Percentiles rank a stretch among this genome's conserved stretches.
Evolutionary conservation across 2,113 vertebrate species (phyloP).

Genomic region (Bungarus multicinctus): DNA sequence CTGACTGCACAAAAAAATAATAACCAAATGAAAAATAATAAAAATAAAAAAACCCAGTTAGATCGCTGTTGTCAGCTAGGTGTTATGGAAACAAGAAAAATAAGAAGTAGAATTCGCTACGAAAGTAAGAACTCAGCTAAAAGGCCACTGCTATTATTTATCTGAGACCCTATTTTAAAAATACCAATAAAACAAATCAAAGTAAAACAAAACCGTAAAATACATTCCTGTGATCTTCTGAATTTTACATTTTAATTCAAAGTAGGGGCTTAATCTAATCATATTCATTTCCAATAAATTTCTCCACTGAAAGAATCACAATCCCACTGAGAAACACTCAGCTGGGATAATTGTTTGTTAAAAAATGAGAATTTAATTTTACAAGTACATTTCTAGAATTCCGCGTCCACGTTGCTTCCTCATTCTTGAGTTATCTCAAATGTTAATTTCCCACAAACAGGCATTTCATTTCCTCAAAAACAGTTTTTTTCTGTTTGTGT

Average conservation of each 20-base stretch:
- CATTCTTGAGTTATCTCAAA: slow-evolving; percentile 37
- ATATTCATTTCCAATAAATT: slow-evolving; percentile 47
- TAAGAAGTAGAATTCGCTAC: background rate
- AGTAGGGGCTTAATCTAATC: slow-evolving; percentile 36
- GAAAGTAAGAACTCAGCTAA: background rate
- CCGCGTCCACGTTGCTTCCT: slow-evolving; percentile 25
- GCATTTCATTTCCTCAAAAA: slow-evolving; percentile 43
- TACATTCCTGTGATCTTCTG: slow-evolving; percentile 35
- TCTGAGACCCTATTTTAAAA: background rate
- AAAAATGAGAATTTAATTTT: slow-evolving; percentile 56
- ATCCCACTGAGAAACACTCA: slow-evolving; percentile 19
- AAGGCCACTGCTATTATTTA: background rate
- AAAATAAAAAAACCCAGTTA: background rate
- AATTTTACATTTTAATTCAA: slow-evolving; percentile 49
- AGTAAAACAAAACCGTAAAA: slow-evolving; percentile 19
- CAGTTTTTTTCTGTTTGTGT: slow-evolving; percentile 24
- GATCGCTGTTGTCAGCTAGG: background rate
- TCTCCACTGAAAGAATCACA: slow-evolving; percentile 55
- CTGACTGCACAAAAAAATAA: background rate
- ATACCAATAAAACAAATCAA: background rate
- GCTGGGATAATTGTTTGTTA: slow-evolving; percentile 41
- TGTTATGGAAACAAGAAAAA: background rate
- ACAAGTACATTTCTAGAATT: slow-evolving; percentile 43
- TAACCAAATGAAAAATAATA: background rate
- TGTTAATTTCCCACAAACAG: slow-evolving; percentile 30